Percentiles rank a stretch among this genome's conserved stretches.
Evolutionary conservation across 2,888 invertebrate genomes (phyloP).

Genomic region (Biston betularia): DNA sequence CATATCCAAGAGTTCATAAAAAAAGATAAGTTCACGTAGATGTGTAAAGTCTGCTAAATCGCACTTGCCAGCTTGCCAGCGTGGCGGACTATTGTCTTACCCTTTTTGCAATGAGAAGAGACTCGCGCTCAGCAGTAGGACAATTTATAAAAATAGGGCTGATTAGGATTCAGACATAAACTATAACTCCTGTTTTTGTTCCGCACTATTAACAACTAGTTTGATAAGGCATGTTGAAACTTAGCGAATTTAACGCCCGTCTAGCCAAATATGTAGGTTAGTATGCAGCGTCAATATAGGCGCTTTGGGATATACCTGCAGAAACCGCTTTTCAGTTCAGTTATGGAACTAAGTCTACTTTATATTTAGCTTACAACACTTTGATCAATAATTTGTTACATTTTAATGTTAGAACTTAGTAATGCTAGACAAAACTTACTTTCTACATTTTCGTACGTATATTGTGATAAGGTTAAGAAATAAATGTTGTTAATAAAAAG

Average conservation of each 20-base stretch:
- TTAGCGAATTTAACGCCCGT: constrained; percentile 52
- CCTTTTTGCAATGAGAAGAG: no score
- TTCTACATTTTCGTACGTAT: constrained; percentile 23
- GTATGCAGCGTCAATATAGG: constrained; percentile 54
- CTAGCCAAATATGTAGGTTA: constrained; percentile 43
- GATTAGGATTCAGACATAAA: no score
- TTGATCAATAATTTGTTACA: constrained; percentile 44
- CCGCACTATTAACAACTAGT: background rate
- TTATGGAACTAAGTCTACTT: constrained; percentile 55
- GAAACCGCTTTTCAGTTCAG: constrained; percentile 51
- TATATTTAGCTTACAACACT: constrained; percentile 49
- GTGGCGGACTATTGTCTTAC: no score
- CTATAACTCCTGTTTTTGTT: no score
- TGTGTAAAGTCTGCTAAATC: no score
- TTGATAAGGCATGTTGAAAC: constrained; percentile 46
- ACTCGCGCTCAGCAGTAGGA: no score
- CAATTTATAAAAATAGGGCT: no score
- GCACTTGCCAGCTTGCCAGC: no score
- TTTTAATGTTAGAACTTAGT: constrained; percentile 30
- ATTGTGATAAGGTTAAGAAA: background rate
- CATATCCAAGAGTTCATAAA: no score
- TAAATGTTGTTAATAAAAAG: background rate
- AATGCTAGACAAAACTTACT: constrained; percentile 25
- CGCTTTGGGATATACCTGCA: constrained; percentile 49
- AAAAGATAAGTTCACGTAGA: no score